Evolutionary conservation across 2,797 vertebrate species (phyloP).

Genomic region (Hipposideros larvatus): DNA sequence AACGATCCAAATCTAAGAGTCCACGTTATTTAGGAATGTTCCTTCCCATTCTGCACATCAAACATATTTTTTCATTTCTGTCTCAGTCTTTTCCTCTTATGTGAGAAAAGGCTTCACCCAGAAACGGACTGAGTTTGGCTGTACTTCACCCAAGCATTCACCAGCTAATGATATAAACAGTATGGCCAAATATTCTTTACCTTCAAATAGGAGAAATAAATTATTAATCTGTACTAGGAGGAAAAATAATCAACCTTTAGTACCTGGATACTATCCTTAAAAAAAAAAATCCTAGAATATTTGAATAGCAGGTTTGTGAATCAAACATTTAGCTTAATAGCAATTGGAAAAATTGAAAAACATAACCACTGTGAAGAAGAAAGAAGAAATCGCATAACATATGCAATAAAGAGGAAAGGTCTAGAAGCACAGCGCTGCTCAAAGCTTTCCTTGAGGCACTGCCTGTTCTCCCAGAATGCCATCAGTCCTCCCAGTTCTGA

Average conservation of each 20-base stretch:
- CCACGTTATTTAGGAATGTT: not conserved
- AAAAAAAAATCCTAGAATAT: not conserved
- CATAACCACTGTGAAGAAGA: not conserved
- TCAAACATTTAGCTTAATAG: not conserved
- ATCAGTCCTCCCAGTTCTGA: not conserved
- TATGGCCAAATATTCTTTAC: not conserved
- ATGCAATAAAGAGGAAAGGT: not conserved
- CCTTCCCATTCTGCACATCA: not conserved
- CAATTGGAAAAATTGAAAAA: not conserved
- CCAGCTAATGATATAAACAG: constrained; percentile 1
- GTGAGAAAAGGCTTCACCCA: not conserved
- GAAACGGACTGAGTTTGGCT: not conserved
- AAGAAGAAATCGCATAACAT: not conserved
- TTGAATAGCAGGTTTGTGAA: not conserved
- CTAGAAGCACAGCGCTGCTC: not conserved
- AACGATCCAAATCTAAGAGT: not conserved
- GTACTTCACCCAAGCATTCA: not conserved
- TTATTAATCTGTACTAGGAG: not conserved
- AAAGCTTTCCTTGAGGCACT: not conserved
- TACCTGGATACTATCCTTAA: not conserved
- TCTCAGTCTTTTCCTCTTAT: not conserved
- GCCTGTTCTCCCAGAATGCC: not conserved
- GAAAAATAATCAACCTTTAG: not conserved
- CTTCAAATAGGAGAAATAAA: not conserved
- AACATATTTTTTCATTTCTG: not conserved